Evolutionary conservation across 1,140 invertebrate genomes (phyloP), one percentile per base, ranked within the genome.

Genomic region (Maconellicoccus hirsutus): DNA sequence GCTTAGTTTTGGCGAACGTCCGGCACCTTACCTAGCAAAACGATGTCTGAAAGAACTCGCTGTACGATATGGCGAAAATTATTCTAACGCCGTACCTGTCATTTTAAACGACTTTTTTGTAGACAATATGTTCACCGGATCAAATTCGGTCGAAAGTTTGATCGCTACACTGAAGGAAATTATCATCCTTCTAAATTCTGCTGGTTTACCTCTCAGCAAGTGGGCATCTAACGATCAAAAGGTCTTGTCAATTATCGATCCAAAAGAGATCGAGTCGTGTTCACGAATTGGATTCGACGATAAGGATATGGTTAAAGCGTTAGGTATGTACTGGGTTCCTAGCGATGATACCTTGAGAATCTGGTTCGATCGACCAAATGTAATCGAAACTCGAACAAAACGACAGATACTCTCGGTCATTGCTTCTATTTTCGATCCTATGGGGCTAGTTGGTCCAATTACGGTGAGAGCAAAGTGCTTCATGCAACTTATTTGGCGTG

Each of bases 61-160:
- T 0, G 71, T 38, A 26, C 70, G 77, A 78, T 70, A 73, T 75
- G 71, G 73, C 39, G 25, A 4, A 0, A 69, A 70, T 0, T 78
- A 72, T 75, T 75, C 78, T 26, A 38, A 59, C 7, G 76, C 74
- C 33, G 61, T 74, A 63, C 61, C 75, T 33, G 73, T 76, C 16
- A 76, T 80, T 19, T 21, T 27, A 26, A 75, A 73, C 21, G 77
- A 80, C 72, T 80, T 80, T 71, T 83, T 82, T 73, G 77, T 82
- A 2, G 81, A 83, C 72, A 79, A 83, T 75, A 33, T n/a, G 22
- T 22, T 63, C 27, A 14, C 0, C 22, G 39, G 66, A 1, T 27
- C 66, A 26, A 22, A 16, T 10, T 7, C 22, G 0, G 12, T 59
- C 21, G 25, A 38, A 1, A 33, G 27, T 1, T 59, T 61, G 10